phyloP scores from a whole-genome alignment of 1,140 invertebrate genomes.

The Hycleus cichorii region DNA sequence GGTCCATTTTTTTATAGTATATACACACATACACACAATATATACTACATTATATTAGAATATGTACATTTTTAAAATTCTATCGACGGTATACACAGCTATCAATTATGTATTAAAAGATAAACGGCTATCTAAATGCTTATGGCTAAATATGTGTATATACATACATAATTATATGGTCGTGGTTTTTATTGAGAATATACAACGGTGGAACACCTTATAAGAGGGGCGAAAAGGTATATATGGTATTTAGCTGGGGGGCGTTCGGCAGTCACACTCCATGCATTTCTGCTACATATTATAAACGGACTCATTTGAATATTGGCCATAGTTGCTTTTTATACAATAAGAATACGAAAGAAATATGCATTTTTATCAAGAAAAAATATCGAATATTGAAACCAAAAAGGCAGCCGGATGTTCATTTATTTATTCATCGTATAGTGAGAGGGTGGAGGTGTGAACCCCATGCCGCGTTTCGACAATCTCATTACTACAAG shows the following conservation, averaged over 20 bases:
- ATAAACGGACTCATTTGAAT: conserved; percentile 38
- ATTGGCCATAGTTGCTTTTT: conserved; percentile 15
- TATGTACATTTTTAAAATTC: conserved; percentile 41
- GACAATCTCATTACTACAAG: conserved; percentile 33
- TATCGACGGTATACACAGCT: conserved; percentile 38
- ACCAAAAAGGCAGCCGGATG: background rate
- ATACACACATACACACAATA: no score
- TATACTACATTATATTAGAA: conserved; percentile 33
- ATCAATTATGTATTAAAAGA: conserved; percentile 44
- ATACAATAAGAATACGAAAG: background rate
- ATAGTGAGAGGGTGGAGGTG: conserved; percentile 31
- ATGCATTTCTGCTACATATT: conserved; percentile 31
- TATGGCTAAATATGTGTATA: conserved; percentile 42
- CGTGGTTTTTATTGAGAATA: conserved; percentile 35
- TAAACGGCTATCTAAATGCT: conserved; percentile 42
- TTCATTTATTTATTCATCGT: conserved; percentile 13
- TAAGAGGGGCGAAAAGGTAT: conserved; percentile 19
- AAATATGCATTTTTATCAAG: no score
- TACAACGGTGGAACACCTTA: conserved; percentile 23
- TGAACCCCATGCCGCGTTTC: conserved; percentile 28
- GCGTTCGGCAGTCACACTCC: conserved; percentile 36
- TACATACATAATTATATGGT: conserved; percentile 44
- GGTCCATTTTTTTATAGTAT: conserved; percentile 22
- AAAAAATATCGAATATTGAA: background rate
- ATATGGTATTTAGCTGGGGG: conserved; percentile 22